phyloP scores from a whole-genome alignment of 2,797 vertebrate genomes.

The Ataeniobius toweri region DNA sequence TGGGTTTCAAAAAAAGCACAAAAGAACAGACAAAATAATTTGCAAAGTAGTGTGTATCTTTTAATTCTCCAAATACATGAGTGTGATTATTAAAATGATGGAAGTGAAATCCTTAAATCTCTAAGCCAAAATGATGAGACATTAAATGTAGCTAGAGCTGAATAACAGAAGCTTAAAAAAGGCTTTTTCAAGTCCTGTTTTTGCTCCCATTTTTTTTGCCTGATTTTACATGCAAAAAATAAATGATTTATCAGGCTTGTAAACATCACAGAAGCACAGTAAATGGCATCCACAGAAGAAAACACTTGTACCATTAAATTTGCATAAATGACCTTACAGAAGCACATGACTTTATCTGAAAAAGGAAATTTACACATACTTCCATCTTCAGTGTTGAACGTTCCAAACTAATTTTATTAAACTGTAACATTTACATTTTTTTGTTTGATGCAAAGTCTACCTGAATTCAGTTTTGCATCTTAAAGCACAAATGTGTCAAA shows the following conservation, averaged over 20 bases:
- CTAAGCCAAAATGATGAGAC: neutral
- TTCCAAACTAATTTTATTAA: neutral
- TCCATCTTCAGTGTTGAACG: neutral
- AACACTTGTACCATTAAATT: slow-evolving; percentile 10
- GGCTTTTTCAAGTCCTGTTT: neutral
- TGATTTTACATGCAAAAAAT: neutral
- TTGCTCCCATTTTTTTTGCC: neutral
- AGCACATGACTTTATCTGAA: neutral
- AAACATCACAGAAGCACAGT: neutral
- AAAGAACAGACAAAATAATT: slow-evolving; percentile 37
- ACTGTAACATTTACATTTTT: neutral
- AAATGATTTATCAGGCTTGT: slow-evolving; percentile 3
- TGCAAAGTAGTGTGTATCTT: slow-evolving; percentile 33
- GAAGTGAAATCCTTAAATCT: slow-evolving; percentile 27
- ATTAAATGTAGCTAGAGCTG: neutral
- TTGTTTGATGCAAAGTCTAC: no score
- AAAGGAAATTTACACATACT: neutral
- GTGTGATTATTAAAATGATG: slow-evolving; percentile 19
- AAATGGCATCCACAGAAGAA: neutral
- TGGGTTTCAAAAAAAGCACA: slow-evolving; percentile 31
- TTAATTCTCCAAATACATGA: slow-evolving; percentile 21
- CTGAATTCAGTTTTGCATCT: neutral
- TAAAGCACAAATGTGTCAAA: neutral
- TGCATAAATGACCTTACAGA: neutral
- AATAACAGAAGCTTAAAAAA: neutral